Conservation (phyloP, 1,140 invertebrate species). For the Drosophila sulfurigaster region DNA sequence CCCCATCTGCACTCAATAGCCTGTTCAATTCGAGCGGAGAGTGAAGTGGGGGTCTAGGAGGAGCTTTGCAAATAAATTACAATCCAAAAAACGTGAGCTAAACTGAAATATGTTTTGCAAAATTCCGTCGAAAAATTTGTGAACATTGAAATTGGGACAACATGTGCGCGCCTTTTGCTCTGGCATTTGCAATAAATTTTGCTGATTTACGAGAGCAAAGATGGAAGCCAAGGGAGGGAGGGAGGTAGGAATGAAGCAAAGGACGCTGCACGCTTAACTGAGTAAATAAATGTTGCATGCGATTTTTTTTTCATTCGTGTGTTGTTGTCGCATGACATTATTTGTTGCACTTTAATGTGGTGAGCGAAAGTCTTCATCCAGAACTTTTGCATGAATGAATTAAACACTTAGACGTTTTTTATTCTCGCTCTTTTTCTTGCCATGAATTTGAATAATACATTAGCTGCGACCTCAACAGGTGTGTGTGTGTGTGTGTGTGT, state of each 20-base stretch:
- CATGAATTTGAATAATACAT: slow-evolving; percentile 74
- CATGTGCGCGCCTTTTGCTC: slow-evolving; percentile 74
- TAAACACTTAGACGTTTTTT: slow-evolving; percentile 51
- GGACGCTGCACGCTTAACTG: slow-evolving; percentile 59
- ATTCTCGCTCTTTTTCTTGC: slow-evolving; percentile 16
- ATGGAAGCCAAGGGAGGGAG: slow-evolving; percentile 16
- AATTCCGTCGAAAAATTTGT: slow-evolving; percentile 68
- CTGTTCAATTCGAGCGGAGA: neutral
- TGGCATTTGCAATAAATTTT: slow-evolving; percentile 75
- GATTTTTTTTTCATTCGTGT: slow-evolving; percentile 11
- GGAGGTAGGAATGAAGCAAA: neutral
- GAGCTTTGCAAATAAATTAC: slow-evolving; percentile 66
- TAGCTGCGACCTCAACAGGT: slow-evolving; percentile 42
- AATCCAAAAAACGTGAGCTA: slow-evolving; percentile 60
- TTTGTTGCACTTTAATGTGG: slow-evolving; percentile 71
- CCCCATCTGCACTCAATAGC: neutral
- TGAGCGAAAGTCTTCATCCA: slow-evolving; percentile 12
- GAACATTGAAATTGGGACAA: slow-evolving; percentile 75
- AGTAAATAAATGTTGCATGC: slow-evolving; percentile 75
- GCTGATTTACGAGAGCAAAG: slow-evolving; percentile 67
- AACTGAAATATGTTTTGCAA: slow-evolving; percentile 75
- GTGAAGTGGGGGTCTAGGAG: neutral
- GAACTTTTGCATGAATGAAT: slow-evolving; percentile 42
- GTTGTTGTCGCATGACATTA: slow-evolving; percentile 47
- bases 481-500: slow-evolving; percentile 18